A percentile compares a stretch with the other conserved stretches of the same genome.
phyloP scores from a whole-genome alignment of 2,888 invertebrate species.

The Digitonthophagus gazella region DNA sequence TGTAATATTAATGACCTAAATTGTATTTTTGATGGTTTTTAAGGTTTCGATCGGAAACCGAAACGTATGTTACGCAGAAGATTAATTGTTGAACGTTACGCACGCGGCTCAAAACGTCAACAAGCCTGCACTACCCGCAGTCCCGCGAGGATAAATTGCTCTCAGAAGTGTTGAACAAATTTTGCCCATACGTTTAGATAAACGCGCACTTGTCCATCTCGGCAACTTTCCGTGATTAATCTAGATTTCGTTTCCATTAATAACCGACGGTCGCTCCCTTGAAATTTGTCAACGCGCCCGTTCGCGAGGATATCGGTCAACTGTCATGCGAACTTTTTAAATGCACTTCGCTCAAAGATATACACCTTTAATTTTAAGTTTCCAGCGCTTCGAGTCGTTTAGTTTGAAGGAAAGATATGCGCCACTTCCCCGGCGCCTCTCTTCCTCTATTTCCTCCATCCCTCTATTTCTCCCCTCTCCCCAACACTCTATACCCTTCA shows the following conservation, averaged over 20 bases:
- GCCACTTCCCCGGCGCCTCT: background rate
- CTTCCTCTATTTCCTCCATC: background rate
- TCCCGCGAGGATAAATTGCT: constrained; percentile 6
- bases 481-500: background rate
- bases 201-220: background rate
- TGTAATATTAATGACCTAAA: background rate
- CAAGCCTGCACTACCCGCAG: background rate
- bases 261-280: background rate
- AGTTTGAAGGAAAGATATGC: background rate
- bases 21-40: background rate
- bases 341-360: background rate
- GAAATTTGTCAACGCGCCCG: background rate
- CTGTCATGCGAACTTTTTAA: background rate
- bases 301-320: background rate
- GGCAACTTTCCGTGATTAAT: constrained; percentile 15
- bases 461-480: background rate
- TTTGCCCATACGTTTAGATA: constrained; percentile 13
- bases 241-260: constrained; percentile 16
- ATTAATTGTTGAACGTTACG: background rate
- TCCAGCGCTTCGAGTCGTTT: background rate
- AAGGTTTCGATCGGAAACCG: background rate
- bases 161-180: constrained; percentile 10
- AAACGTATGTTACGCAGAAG: background rate
- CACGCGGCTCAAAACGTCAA: background rate
- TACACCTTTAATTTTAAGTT: background rate